Percentiles rank a stretch among this genome's conserved stretches.
Conservation (phyloP, 2,888 invertebrate species). For the Temnothorax ravouxi region DNA sequence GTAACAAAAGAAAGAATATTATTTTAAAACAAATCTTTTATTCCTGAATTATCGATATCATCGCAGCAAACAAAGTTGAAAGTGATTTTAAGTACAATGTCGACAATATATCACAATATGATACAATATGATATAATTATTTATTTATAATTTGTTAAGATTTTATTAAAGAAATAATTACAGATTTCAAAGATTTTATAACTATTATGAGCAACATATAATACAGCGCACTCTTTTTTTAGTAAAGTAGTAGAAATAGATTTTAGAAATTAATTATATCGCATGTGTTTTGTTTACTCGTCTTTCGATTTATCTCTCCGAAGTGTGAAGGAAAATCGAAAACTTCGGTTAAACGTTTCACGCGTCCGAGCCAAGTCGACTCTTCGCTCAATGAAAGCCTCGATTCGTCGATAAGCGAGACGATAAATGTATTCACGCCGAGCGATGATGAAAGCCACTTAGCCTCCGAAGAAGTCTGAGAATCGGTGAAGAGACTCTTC, state of each 20-base stretch:
- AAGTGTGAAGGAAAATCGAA: background rate
- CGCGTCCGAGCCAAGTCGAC: conserved; percentile 4
- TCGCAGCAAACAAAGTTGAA: background rate
- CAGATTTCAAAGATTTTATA: background rate
- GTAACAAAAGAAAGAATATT: background rate
- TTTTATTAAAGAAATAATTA: background rate
- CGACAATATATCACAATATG: background rate
- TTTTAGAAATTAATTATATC: background rate
- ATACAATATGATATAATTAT: background rate
- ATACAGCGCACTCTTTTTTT: background rate
- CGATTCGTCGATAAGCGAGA: conserved; percentile 45
- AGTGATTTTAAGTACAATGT: conserved; percentile 1
- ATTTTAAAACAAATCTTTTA: background rate
- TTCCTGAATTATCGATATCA: background rate
- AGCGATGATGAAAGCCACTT: conserved; percentile 65
- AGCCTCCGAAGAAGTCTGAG: conserved; percentile 48
- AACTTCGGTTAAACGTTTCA: conserved; percentile 9
- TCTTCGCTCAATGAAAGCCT: conserved; percentile 21
- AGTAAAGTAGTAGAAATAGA: background rate
- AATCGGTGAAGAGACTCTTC: conserved; percentile 60
- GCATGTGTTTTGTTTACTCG: background rate
- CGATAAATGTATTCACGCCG: conserved; percentile 54
- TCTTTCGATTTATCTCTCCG: background rate
- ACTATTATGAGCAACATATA: background rate
- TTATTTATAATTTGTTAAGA: background rate